phyloP scores from a whole-genome alignment of 2,888 invertebrate genomes.

The Globia sparganii region DNA sequence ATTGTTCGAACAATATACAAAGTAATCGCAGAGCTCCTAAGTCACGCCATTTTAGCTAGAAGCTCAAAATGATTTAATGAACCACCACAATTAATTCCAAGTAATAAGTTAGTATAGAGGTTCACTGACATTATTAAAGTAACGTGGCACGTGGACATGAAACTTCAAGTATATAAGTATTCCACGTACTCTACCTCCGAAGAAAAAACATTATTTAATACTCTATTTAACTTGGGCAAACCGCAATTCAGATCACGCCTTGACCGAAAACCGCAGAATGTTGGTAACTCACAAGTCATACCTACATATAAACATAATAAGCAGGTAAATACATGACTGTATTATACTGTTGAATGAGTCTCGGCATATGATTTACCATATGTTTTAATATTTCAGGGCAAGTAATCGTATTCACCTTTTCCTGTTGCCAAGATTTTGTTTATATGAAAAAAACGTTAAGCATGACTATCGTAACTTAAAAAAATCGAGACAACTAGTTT shows the following conservation, averaged over 20 bases:
- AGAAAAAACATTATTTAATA: constrained; percentile 64
- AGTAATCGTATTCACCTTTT: not conserved
- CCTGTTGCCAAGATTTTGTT: constrained; percentile 4
- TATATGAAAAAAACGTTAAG: not conserved
- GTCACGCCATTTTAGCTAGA: not conserved
- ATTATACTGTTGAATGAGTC: constrained; percentile 35
- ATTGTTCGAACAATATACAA: not conserved
- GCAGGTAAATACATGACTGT: constrained; percentile 52
- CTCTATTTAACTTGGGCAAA: constrained; percentile 66
- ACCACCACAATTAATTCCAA: not conserved
- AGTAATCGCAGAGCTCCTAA: not conserved
- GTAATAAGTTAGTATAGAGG: not conserved
- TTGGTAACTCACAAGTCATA: constrained; percentile 57
- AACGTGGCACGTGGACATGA: constrained; percentile 14
- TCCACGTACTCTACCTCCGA: constrained; percentile 45
- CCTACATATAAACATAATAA: constrained; percentile 41
- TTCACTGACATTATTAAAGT: constrained; percentile 20
- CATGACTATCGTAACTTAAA: not conserved
- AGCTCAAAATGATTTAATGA: not conserved
- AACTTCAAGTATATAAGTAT: constrained; percentile 44
- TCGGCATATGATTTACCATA: constrained; percentile 31
- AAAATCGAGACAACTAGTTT: not conserved
- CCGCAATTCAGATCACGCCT: constrained; percentile 69
- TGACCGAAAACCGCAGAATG: constrained; percentile 71
- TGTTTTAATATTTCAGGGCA: constrained; percentile 16